Base-by-base conservation (phyloP, 2,888 invertebrate species). In the Linnaemya vulpina region DNA sequence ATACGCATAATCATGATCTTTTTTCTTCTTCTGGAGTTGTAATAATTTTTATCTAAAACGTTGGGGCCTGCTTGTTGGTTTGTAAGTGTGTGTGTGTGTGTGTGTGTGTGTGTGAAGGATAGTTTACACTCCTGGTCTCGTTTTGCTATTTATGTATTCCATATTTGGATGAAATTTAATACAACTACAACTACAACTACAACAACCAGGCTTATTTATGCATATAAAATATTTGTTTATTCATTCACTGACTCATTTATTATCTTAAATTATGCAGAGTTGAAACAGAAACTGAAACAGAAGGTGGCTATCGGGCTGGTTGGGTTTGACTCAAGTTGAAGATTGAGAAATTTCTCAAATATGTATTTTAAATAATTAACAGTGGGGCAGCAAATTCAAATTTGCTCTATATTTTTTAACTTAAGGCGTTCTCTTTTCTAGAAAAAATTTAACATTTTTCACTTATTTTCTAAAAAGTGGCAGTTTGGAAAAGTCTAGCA, bases 141-240 rank as follows among this genome's bases (percentile, higher is more conserved):
- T 11, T 62, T 75, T 25, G 20, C 71, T 76, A n/a, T 76, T 80
- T 84, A 71, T 43, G 43, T 25, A 73, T 80, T 84, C 80, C 8
- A 60, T 17, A 8, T 65, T 40, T 73, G 68, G 73, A 77, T 84
- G 67, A 81, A 84, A 77, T 73, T 73, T 77, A 53, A 77, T 73
- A 67, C 65, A 67, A 53, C 67, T 76, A 73, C 84, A 67, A 73
- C 84, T 73, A 67, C 65, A 67, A 53, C 67, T 76, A 73, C 84
- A 67, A 73, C 84, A n/a, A 67, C 53, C 30, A 30, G 67, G 76
- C 53, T 53, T 73, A 84, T 80, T 76, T 80, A 80, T 30, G 3
- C 5, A 30, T 73, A 77, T 58, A 75, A 83, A n/a, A 79, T 70
- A 58, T 58, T 60, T 71, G 13, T 51, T 38, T 71, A 17, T 62